These are phyloP conservation scores for Ariolimax columbianus DNA, from an alignment of 2,888 invertebrate genomes.

Conservation along the genomic window DNA sequence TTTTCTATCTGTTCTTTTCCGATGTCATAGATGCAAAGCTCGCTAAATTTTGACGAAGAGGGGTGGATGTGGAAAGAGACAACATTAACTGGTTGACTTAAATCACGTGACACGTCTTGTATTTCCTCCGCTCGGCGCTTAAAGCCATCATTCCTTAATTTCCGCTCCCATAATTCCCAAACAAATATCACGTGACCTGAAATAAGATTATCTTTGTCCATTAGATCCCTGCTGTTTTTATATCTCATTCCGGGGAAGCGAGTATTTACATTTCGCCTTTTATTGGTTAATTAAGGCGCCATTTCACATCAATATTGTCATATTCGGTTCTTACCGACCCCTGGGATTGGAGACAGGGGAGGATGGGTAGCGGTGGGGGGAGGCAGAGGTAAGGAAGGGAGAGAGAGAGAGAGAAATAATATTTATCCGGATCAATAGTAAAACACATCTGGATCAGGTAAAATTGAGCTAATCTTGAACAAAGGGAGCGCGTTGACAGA, in stretches of 20 bases:
- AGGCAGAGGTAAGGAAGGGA: too few relatives aligned
- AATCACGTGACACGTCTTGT: slow-evolving; percentile 26
- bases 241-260: slow-evolving; percentile 2
- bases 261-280: slow-evolving; percentile 25
- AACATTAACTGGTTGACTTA: slow-evolving; percentile 22
- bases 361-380: too few relatives aligned
- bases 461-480: slow-evolving; percentile 1
- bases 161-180: slow-evolving; percentile 1
- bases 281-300: slow-evolving; percentile 24
- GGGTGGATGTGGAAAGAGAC: neutral
- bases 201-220: slow-evolving; percentile 28
- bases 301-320: slow-evolving; percentile 16
- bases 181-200: slow-evolving; percentile 30
- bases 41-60: neutral
- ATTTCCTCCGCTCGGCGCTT: slow-evolving; percentile 3
- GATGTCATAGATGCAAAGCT: neutral
- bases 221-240: neutral
- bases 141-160: slow-evolving; percentile 11
- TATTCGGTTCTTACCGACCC: slow-evolving; percentile 19
- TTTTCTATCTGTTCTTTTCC: neutral
- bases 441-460: neutral
- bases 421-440: slow-evolving; percentile 1
- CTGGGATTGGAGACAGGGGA: neutral
- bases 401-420: neutral
- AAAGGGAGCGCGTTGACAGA: neutral